Percentiles rank a stretch among this genome's conserved stretches.
These are phyloP conservation scores for Pseudois nayaur DNA, from an alignment of 2,113 vertebrate genomes.

Conservation along the genomic window DNA sequence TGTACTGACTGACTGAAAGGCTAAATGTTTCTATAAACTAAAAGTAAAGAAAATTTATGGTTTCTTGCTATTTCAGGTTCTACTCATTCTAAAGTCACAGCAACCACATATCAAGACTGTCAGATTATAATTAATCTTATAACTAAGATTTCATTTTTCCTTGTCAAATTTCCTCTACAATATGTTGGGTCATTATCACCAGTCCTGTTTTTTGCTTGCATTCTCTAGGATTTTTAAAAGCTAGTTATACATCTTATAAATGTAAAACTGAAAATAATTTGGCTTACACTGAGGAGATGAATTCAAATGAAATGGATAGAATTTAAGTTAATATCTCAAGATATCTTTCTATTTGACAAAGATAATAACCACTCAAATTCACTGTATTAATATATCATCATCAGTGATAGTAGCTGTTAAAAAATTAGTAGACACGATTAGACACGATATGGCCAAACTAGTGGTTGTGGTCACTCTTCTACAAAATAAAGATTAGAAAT, in stretches of 20 bases:
- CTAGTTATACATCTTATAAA: not conserved
- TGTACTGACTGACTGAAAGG: not conserved
- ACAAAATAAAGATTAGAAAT: not conserved
- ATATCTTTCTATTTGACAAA: not conserved
- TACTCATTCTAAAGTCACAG: not conserved
- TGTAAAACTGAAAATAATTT: not conserved
- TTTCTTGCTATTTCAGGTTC: conserved; percentile 14
- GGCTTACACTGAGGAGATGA: not conserved
- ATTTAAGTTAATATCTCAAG: not conserved
- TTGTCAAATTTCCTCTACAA: not conserved
- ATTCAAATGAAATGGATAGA: not conserved
- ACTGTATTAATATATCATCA: not conserved
- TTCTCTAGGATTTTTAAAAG: not conserved
- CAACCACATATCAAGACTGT: not conserved
- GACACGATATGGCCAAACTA: not conserved
- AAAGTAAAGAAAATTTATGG: not conserved
- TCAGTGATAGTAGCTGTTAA: not conserved
- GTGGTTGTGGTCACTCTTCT: not conserved
- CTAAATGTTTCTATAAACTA: not conserved
- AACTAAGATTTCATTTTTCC: not conserved
- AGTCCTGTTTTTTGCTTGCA: not conserved
- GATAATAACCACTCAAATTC: not conserved
- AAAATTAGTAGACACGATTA: not conserved
- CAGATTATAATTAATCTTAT: not conserved
- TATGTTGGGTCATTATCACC: not conserved